phyloP scores from a whole-genome alignment of 92 coral and sea anemone species.

The Pocillopora meandrina region DNA sequence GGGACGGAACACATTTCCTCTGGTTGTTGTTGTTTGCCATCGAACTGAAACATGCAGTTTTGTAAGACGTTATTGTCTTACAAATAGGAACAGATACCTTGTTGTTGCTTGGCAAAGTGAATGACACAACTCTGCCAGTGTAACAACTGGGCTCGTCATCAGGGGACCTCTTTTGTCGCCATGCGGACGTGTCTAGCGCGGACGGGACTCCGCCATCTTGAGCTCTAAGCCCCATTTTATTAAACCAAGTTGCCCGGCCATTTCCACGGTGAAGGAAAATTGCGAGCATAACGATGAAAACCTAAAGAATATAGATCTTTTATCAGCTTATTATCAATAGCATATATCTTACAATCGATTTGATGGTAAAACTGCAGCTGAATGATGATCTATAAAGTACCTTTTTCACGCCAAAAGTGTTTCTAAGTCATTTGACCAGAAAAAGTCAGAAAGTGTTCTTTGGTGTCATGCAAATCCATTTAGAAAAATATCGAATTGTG shows the following conservation, averaged over 20 bases:
- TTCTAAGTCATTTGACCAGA: no score
- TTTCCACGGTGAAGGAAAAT: constrained; percentile 1
- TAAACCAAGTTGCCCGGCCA: not conserved
- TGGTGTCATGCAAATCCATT: no score
- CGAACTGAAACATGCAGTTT: not conserved
- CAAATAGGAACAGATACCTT: not conserved
- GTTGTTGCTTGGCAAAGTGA: not conserved
- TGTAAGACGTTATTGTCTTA: not conserved
- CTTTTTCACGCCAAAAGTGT: no score
- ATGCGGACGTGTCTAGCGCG: not conserved
- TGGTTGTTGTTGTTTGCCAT: not conserved
- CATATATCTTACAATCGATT: no score
- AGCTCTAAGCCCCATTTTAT: no score
- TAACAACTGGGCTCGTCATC: no score
- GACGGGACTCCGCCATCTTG: not conserved
- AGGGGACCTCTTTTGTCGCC: not conserved
- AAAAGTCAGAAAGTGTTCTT: no score
- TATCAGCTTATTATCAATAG: not conserved
- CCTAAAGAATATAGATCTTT: not conserved
- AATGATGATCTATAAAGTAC: no score
- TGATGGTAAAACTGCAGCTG: no score
- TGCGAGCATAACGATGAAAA: not conserved
- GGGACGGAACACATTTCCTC: not conserved
- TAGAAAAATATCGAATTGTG: no score
- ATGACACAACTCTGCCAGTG: not conserved